These are phyloP conservation scores for Capreolus pygargus DNA, from an alignment of 2,113 vertebrate species.

Conservation along the genomic window DNA sequence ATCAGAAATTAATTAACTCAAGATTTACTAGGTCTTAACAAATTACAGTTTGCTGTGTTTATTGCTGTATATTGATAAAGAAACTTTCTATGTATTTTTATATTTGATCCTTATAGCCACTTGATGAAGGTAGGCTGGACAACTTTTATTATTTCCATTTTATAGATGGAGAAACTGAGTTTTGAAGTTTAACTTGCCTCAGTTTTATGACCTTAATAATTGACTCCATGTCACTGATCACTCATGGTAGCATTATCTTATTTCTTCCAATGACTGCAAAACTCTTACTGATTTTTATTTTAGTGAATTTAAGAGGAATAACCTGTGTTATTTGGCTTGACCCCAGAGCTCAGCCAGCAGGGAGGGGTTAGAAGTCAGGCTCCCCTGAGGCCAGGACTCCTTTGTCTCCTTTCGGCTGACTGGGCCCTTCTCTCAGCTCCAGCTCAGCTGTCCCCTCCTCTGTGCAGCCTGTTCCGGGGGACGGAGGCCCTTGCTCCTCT, in stretches of 20 bases:
- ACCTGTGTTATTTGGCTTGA: neutral
- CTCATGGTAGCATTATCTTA: neutral
- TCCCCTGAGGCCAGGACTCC: neutral
- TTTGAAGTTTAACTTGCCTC: neutral
- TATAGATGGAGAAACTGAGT: neutral
- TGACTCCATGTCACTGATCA: neutral
- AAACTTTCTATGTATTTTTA: neutral
- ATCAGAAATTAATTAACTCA: neutral
- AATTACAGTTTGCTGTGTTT: neutral
- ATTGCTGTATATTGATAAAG: neutral
- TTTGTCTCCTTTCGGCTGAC: neutral
- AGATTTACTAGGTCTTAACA: neutral
- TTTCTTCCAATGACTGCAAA: neutral
- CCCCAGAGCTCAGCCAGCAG: neutral
- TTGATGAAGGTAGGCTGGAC: neutral
- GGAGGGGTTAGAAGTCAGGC: neutral
- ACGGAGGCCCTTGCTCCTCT: neutral
- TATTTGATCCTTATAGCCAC: neutral
- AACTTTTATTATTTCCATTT: neutral
- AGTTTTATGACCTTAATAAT: neutral
- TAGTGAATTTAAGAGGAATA: neutral
- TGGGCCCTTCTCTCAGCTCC: too few species aligned
- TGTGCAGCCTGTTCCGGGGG: neutral
- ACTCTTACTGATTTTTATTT: neutral
- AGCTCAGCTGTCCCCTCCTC: neutral